Evolutionary conservation across 2,888 invertebrate species (phyloP).

Genomic region (Temnothorax ravouxi): DNA sequence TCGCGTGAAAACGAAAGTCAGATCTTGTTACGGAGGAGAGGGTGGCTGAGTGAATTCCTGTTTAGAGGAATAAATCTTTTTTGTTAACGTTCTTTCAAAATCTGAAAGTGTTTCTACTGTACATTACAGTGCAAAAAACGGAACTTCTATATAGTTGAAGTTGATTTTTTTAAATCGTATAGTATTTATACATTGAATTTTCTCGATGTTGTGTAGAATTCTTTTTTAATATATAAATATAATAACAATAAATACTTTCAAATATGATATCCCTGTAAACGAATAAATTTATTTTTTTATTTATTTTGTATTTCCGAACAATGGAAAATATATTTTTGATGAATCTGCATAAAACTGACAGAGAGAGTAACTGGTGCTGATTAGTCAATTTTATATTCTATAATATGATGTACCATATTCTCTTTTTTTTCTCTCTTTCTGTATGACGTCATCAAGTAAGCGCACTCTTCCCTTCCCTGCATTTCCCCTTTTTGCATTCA

Average conservation of each 20-base stretch:
- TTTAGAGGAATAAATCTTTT: background rate
- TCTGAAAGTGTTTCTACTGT: background rate
- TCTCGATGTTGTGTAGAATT: background rate
- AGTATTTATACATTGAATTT: background rate
- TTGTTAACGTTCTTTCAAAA: background rate
- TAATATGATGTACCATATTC: constrained; percentile 52
- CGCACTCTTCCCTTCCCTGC: background rate
- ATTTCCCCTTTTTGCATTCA: background rate
- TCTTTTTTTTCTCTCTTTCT: background rate
- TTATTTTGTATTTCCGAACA: background rate
- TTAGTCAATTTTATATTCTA: constrained; percentile 58
- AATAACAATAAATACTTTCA: background rate
- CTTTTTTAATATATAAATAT: background rate
- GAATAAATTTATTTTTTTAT: background rate
- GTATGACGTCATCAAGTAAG: constrained; percentile 23
- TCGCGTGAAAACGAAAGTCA: background rate
- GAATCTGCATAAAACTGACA: constrained; percentile 53
- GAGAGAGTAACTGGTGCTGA: constrained; percentile 60
- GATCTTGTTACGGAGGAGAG: background rate
- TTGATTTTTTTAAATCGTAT: background rate
- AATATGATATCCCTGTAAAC: background rate
- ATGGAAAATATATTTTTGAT: background rate
- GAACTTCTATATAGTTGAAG: background rate
- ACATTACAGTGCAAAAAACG: background rate
- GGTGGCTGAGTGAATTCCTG: background rate